Evolutionary conservation across 2,113 vertebrate species (phyloP), one percentile per base, ranked within the genome.

Genomic region (Felis chaus): DNA sequence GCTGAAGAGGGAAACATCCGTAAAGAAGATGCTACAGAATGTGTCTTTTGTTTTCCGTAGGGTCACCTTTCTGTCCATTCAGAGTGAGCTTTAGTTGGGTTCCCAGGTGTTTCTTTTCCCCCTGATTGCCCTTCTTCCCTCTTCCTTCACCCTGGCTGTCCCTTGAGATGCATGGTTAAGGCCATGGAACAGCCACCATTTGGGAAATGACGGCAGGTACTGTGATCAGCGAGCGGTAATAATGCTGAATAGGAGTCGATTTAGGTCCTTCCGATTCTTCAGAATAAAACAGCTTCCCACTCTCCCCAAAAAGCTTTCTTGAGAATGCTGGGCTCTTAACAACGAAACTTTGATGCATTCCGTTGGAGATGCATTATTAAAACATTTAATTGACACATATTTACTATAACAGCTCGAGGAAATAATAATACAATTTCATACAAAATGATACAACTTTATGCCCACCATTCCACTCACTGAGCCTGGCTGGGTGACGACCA

Each of bases 161-260:
- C 16, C 36, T 18, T 0, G 3, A 41, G 29, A 31, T 25, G 18
- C 41, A 3, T 21, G 33, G 31, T 11, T 7, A 10, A 7, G 36
- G 31, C 23, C 36, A 15, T n/a, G 25, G 41, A 19, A 0, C 1
- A 3, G 45, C 7, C 45, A 48, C 48, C 45, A 7, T 10, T 8
- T 0, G 76, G 81, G 45, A 73, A 80, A 31, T 21, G 25, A 15
- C 2, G 4, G 29, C 31, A 55, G 65, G 25, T 3, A 4, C 29
- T 27, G 2, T 1, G 5, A 29, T 69, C 21, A 39, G 31, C 16
- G 3, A 27, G 11, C 39, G 3, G 0, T 29, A 53, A 36, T 6
- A 39, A 74, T 23, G 63, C 73, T 76, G 18, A 80, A 21, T 0
- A 2, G 18, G 13, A 66, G 10, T 53, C 25, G 0, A n/a, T 33